Base-by-base conservation (phyloP, 2,797 vertebrate genomes). In the Botia kubotai region DNA sequence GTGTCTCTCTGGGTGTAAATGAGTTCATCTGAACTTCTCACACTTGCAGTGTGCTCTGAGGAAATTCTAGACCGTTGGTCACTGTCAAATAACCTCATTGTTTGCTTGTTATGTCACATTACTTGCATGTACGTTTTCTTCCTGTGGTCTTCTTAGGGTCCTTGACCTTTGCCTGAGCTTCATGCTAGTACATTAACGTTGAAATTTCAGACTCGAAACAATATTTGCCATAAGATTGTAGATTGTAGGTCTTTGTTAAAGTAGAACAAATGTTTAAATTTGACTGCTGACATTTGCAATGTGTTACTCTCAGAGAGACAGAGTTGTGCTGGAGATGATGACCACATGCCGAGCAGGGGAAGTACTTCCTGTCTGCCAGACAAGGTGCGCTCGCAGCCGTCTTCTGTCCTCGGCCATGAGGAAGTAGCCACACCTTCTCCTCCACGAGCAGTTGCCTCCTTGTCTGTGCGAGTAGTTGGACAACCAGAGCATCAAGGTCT, bases 381-480 rank as follows among this genome's bases (percentile, higher is more conserved):
- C 63, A 92, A 92, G 91, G 94, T 95, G 26, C 83, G 89, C 77
- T 62, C 21, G 33, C 85, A 75, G 48, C 85, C 85, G 23, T 83
- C 83, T 0, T 80, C 83, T 52, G 76, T 72, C 19, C 55, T 87
- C 5, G 90, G 90, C 65, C 92, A 90, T 2, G 92, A 93, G 68
- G 92, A 94, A 70, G 89, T 89, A 1, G 88, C 91, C 0, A 90
- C 89, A 17, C 90, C 92, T 0, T 93, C 93, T 60, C 93, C 94
- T 36, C 91, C 92, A 0, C 92, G 93, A 0, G 94, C 93, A 0
- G 93, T 95, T 6, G 94, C 94, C 16, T 95, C 94, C 16, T 86
- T 95, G 60, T 95, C 94, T 0, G 94, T 95, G 70, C 93, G 94
- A 0, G 94, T 95, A 50, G 79, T 94, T 29, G 93, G 92, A 60